phyloP scores from a whole-genome alignment of 30 jellyfish, hydroid and myxozoan species.

The Rhopilema esculentum region DNA sequence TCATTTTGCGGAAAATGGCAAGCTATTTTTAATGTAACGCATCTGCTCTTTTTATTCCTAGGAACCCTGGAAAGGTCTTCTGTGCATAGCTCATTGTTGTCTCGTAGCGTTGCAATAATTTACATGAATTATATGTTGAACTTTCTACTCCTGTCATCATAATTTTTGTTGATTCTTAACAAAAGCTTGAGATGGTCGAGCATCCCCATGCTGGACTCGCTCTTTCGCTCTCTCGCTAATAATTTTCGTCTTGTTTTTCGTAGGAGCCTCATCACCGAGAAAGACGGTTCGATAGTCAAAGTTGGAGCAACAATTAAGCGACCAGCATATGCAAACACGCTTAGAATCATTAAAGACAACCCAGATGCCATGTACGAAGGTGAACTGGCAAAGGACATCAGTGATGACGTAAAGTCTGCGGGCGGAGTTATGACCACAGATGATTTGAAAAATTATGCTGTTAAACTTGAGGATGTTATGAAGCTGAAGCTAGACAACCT shows the following conservation, averaged over 20 bases:
- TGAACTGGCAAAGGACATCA: conserved; percentile 59
- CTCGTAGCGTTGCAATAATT: no score
- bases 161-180: no score
- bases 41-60: no score
- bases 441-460: conserved; percentile 66
- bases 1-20: no score
- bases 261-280: background rate
- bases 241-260: background rate
- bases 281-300: background rate
- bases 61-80: no score
- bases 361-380: conserved; percentile 76
- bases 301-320: conserved; percentile 3
- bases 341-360: conserved; percentile 46
- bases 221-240: no score
- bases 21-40: no score
- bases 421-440: conserved; percentile 76
- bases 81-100: no score
- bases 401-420: conserved; percentile 55
- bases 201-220: no score
- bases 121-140: no score
- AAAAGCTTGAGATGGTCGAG: no score
- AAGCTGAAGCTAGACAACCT: conserved; percentile 26
- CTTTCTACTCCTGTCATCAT: no score
- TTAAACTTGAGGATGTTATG: conserved; percentile 46
- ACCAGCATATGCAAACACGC: conserved; percentile 55